These are phyloP conservation scores for Bacillus rossius DNA, from an alignment of 1,140 invertebrate species.

Conservation along the genomic window DNA sequence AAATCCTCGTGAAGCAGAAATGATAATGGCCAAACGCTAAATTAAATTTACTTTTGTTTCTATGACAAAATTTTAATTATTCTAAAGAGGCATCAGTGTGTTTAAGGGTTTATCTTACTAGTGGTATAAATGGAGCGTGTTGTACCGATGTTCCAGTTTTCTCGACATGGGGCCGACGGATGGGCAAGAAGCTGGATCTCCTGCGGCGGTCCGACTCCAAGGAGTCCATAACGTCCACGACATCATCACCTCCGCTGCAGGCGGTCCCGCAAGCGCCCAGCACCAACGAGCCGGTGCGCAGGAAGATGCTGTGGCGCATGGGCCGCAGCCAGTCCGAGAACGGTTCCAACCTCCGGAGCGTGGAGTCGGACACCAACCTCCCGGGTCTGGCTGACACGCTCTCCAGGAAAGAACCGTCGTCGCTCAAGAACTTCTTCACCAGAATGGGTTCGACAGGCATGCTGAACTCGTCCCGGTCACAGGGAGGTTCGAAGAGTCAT, in stretches of 20 bases:
- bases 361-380: not conserved
- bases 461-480: constrained; percentile 52
- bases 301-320: constrained; percentile 39
- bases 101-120: too few relatives aligned
- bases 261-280: not conserved
- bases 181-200: constrained; percentile 73
- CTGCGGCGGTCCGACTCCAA: constrained; percentile 54
- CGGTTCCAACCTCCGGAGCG: not conserved
- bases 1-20: too few relatives aligned
- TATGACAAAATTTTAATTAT: too few relatives aligned
- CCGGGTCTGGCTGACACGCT: not conserved
- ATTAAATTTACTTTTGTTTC: too few relatives aligned
- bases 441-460: constrained; percentile 70
- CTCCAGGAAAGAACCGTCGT: constrained; percentile 41
- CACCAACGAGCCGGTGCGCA: not conserved
- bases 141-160: constrained; percentile 48
- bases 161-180: constrained; percentile 69
- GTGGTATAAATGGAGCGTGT: too few relatives aligned
- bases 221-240: not conserved
- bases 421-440: constrained; percentile 66
- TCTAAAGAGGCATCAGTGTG: too few relatives aligned
- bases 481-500: constrained; percentile 42
- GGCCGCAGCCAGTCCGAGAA: constrained; percentile 43
- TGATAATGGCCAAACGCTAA: too few relatives aligned
- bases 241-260: not conserved